Evolutionary conservation across 1,140 invertebrate genomes (phyloP).

Genomic region (Plodia interpunctella): DNA sequence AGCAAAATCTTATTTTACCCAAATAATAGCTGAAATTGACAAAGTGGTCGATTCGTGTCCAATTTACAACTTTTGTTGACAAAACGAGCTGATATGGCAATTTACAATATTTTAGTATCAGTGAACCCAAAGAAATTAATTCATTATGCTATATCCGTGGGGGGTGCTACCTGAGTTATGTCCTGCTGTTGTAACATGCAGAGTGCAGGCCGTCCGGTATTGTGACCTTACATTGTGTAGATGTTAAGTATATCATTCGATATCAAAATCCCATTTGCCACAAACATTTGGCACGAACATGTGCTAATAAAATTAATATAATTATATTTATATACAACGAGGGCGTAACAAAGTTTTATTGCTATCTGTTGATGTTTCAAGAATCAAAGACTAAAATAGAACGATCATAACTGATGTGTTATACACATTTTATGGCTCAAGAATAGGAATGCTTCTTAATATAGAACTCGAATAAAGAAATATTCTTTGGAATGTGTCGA

Average conservation of each 20-base stretch:
- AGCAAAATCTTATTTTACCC: too few relatives aligned
- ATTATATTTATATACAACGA: slow-evolving; percentile 49
- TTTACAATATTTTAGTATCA: too few relatives aligned
- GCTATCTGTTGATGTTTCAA: slow-evolving; percentile 45
- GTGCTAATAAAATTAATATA: slow-evolving; percentile 45
- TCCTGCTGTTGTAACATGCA: neutral
- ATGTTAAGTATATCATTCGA: slow-evolving; percentile 4
- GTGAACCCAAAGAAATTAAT: too few relatives aligned
- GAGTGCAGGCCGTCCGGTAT: slow-evolving; percentile 1
- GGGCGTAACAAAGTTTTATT: slow-evolving; percentile 58
- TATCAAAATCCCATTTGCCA: slow-evolving; percentile 18
- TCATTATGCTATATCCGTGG: too few relatives aligned
- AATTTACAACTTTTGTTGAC: too few relatives aligned
- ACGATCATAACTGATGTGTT: slow-evolving; percentile 33
- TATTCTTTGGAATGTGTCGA: slow-evolving; percentile 73
- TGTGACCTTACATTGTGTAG: slow-evolving; percentile 11
- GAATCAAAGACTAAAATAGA: slow-evolving; percentile 16
- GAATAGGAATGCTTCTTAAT: slow-evolving; percentile 56
- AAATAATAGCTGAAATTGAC: too few relatives aligned
- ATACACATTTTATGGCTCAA: slow-evolving; percentile 40
- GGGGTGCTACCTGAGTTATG: too few relatives aligned
- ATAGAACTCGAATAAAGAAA: slow-evolving; percentile 43
- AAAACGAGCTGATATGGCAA: too few relatives aligned
- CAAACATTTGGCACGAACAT: slow-evolving; percentile 56
- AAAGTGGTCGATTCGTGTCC: too few relatives aligned